phyloP scores from a whole-genome alignment of 1,140 invertebrate genomes.

The Drosophila jambulina region DNA sequence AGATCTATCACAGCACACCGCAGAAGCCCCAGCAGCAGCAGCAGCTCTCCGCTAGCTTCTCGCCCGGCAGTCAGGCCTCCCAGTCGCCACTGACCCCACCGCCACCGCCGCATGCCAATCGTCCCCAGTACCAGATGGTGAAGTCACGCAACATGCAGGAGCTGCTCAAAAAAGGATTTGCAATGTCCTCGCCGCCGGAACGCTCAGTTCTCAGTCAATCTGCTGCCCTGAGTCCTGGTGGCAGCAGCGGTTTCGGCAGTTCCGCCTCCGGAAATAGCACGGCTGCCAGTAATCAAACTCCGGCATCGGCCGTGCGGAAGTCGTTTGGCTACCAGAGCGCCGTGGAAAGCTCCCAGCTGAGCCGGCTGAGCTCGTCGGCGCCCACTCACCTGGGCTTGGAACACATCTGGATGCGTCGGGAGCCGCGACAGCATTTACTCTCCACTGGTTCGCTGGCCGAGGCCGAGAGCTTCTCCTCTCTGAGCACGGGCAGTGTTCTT shows the following conservation, averaged over 20 bases:
- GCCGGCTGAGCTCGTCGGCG: constrained; percentile 92
- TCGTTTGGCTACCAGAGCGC: constrained; percentile 66
- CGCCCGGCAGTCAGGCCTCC: constrained; percentile 85
- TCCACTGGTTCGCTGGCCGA: constrained; percentile 94
- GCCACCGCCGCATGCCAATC: constrained; percentile 86
- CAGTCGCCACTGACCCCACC: constrained; percentile 77
- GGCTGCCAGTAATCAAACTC: constrained; percentile 28
- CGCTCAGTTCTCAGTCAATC: constrained; percentile 87
- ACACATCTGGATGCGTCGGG: constrained; percentile 93
- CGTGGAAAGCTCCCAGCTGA: constrained; percentile 82
- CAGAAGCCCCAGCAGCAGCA: constrained; percentile 72
- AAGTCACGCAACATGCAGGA: constrained; percentile 83
- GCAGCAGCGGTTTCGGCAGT: constrained; percentile 78
- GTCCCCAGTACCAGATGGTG: constrained; percentile 87
- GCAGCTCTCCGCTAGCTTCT: constrained; percentile 82
- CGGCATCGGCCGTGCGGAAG: constrained; percentile 56
- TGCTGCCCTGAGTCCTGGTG: constrained; percentile 84
- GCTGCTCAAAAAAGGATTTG: constrained; percentile 87
- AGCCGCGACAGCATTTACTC: constrained; percentile 93
- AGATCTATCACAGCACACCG: constrained; percentile 85
- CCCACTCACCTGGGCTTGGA: constrained; percentile 90
- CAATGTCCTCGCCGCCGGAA: constrained; percentile 85
- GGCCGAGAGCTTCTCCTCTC: constrained; percentile 94
- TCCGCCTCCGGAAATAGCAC: constrained; percentile 57
- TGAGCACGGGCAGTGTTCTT: constrained; percentile 92